Evolutionary conservation across 2,797 vertebrate species (phyloP).

Genomic region (Crotalus adamanteus): DNA sequence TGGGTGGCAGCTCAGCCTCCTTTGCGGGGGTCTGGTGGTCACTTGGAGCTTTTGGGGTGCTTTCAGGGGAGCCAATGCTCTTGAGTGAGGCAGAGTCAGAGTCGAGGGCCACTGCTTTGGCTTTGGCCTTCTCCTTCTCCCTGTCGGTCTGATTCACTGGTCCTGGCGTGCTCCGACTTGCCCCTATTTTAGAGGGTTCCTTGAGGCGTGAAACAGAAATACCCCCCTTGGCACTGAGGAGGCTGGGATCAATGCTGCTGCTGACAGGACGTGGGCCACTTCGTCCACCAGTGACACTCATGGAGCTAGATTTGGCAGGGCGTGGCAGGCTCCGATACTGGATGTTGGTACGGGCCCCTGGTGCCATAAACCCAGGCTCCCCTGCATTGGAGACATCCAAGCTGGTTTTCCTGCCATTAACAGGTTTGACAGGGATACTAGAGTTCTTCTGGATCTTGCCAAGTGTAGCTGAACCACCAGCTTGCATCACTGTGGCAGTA

Average conservation of each 20-base stretch:
- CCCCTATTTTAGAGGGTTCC: constrained; percentile 80
- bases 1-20: constrained; percentile 80
- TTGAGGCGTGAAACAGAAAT: constrained; percentile 83
- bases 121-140: constrained; percentile 94
- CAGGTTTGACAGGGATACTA: constrained; percentile 89
- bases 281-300: constrained; percentile 84
- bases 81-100: constrained; percentile 77
- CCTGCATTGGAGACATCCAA: constrained; percentile 84
- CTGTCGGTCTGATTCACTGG: constrained; percentile 95
- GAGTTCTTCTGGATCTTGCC: constrained; percentile 89
- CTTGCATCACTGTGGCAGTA: constrained; percentile 88
- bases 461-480: constrained; percentile 77
- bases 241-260: constrained; percentile 84
- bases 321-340: constrained; percentile 96
- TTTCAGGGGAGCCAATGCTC: constrained; percentile 78
- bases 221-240: constrained; percentile 79
- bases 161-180: constrained; percentile 67
- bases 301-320: constrained; percentile 91
- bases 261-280: constrained; percentile 80
- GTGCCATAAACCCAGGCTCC: constrained; percentile 85
- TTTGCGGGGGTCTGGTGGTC: constrained; percentile 77
- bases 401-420: constrained; percentile 87
- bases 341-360: constrained; percentile 88
- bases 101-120: constrained; percentile 88
- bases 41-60: constrained; percentile 79